Evolutionary conservation across 2,113 vertebrate species (phyloP).

Genomic region (Mesembrinibis cayennensis): DNA sequence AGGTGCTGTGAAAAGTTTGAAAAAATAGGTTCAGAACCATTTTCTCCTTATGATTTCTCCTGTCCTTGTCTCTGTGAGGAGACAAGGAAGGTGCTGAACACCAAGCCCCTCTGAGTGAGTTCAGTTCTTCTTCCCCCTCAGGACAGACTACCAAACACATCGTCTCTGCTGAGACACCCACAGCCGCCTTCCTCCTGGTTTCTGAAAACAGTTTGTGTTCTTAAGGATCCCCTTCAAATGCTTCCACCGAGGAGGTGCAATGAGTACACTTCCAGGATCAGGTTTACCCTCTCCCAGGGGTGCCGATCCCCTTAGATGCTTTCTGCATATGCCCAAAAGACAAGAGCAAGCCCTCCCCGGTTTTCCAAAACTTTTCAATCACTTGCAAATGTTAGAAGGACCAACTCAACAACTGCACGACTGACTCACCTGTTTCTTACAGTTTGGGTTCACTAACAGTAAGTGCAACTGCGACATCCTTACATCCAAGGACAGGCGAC

Average conservation of each 20-base stretch:
- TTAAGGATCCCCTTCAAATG: neutral
- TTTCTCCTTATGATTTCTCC: neutral
- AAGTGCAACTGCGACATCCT: neutral
- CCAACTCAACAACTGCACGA: neutral
- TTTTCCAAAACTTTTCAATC: neutral
- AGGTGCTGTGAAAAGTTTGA: neutral
- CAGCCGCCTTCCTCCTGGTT: neutral
- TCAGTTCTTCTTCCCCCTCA: neutral
- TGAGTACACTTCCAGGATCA: neutral
- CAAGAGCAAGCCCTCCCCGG: rapidly evolving
- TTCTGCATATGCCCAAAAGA: neutral
- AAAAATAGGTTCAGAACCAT: neutral
- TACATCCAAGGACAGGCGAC: neutral
- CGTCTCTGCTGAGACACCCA: neutral
- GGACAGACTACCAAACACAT: neutral
- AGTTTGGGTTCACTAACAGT: neutral
- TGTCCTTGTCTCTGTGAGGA: neutral
- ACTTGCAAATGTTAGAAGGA: neutral
- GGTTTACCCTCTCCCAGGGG: neutral
- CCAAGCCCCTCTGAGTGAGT: rapidly evolving
- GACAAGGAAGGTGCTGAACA: neutral
- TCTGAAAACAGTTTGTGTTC: neutral
- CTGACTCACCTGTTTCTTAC: neutral
- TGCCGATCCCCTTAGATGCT: neutral
- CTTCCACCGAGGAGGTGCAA: neutral